phyloP scores from a whole-genome alignment of 2,888 invertebrate genomes.

The Tetheella fluctuosa region DNA sequence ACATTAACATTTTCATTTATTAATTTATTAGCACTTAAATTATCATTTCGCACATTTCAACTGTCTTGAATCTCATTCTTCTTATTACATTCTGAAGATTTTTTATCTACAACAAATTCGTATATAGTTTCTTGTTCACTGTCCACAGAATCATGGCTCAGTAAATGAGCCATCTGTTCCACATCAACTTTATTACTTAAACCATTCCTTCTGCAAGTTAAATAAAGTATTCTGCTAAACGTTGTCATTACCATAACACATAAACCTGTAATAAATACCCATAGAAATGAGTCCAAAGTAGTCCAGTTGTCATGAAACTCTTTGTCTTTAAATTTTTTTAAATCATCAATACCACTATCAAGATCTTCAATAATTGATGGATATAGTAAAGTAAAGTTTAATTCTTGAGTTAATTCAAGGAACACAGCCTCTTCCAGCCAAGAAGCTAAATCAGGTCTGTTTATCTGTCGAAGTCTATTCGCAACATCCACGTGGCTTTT shows the following conservation, averaged over 20 bases:
- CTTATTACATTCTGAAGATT: conserved; percentile 15
- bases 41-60: not conserved
- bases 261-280: conserved; percentile 40
- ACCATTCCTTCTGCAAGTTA: conserved; percentile 23
- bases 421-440: conserved; percentile 85
- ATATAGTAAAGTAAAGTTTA: conserved; percentile 57
- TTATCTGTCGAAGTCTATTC: conserved; percentile 84
- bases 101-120: conserved; percentile 31
- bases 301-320: conserved; percentile 42
- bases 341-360: conserved; percentile 24
- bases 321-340: conserved; percentile 35
- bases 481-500: conserved; percentile 83
- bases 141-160: conserved; percentile 35
- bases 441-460: conserved; percentile 82
- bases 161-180: conserved; percentile 33
- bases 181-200: conserved; percentile 20
- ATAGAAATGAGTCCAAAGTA: conserved; percentile 50
- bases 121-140: conserved; percentile 48
- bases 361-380: conserved; percentile 30
- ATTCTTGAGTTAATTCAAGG: conserved; percentile 78
- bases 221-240: conserved; percentile 32
- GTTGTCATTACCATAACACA: conserved; percentile 34
- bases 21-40: not conserved
- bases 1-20: not conserved
- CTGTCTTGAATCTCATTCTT: conserved; percentile 11